Evolutionary conservation across 2,888 invertebrate species (phyloP), one percentile per base, ranked within the genome.

Genomic region (Orthosia gothica): DNA sequence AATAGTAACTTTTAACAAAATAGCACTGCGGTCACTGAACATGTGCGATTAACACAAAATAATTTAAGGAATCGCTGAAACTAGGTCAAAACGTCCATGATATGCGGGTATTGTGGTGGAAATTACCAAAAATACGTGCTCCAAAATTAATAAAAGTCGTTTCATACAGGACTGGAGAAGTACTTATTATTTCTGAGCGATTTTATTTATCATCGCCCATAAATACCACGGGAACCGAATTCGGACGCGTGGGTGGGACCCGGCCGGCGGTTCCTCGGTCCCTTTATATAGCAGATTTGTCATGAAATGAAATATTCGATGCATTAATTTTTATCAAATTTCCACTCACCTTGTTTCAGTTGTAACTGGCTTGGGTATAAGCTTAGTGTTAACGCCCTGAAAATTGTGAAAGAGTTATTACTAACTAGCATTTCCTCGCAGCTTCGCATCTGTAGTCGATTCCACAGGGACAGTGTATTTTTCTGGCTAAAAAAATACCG

Each of bases 201-300:
- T 85, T 85, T 81, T 82, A 82, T 85, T 82, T 85, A 82, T 82
- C 85, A 82, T 76, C 65, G 83, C 69, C 78, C 82, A 82, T 82
- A 82, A 82, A 82, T 82, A 85, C 71, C 65, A 71, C 78, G 62
- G 68, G 70, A 85, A 69, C 81, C 71, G 81, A 85, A 82, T 68
- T 68, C n/a, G 65, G 55, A 69, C 82, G 85, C 71, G 77, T 76
- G 82, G 85, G 81, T 71, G 70, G 78, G 61, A 62, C 77, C 64
- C 82, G 83, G 62, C 54, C 62, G 68, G 81, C 71, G 78, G 85
- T 71, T 82, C 71, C 81, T 77, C 71, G 85, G 83, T 85, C 81
- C 85, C 68, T 82, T 82, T 82, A 85, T 85, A 59, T 82, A 76
- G 77, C 81, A 69, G 85, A 85, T 82, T 82, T 85, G 81, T 82